Percentiles rank a stretch among this genome's conserved stretches.
Conservation (phyloP, 2,113 vertebrate species). For the Fukomys damarensis region DNA sequence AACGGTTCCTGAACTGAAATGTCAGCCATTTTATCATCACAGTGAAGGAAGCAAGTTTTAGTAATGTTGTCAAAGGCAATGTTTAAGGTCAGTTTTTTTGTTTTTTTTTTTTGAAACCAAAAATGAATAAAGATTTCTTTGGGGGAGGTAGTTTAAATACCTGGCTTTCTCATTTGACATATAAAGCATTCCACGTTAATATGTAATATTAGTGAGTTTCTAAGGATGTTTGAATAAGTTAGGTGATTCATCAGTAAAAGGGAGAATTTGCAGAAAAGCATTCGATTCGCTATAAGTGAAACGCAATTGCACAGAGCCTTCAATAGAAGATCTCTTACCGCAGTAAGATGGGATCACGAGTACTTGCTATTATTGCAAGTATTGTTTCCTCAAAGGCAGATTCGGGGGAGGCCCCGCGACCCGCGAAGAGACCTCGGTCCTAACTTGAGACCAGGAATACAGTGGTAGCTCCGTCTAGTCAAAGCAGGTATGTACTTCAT, state of each 20-base stretch:
- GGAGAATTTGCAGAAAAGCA: neutral
- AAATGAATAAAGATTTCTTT: neutral
- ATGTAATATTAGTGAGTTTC: neutral
- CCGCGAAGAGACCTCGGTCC: accelerated
- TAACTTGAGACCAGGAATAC: neutral
- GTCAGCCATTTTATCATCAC: neutral
- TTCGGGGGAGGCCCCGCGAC: accelerated
- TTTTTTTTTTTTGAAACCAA: no score
- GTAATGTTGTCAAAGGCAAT: neutral
- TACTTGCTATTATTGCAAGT: neutral
- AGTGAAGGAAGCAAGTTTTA: neutral
- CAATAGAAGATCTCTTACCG: neutral
- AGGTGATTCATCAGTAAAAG: neutral
- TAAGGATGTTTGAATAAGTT: neutral
- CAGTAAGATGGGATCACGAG: neutral
- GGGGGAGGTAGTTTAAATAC: neutral
- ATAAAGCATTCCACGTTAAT: neutral
- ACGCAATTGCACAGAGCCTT: neutral
- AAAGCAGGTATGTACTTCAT: neutral
- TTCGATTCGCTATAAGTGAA: neutral
- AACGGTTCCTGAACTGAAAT: neutral
- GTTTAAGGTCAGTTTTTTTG: neutral
- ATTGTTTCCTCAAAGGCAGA: neutral
- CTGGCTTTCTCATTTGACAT: neutral
- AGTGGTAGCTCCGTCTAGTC: neutral